These are phyloP conservation scores for Aurelia sp. DNA, from an alignment of 30 jellyfish, hydroid and myxozoan genomes.

Conservation along the genomic window DNA sequence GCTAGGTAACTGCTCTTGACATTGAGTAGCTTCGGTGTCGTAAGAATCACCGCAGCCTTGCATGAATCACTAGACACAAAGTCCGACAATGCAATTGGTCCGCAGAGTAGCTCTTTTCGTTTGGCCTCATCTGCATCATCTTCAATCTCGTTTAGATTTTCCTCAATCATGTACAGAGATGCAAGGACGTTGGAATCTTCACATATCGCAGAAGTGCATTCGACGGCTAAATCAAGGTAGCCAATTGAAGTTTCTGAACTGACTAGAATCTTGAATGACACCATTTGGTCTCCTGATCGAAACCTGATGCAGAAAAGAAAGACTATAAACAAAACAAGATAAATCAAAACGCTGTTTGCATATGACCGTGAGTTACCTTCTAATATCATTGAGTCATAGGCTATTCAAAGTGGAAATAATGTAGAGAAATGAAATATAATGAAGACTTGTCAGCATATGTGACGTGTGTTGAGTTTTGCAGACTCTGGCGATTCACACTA, in stretches of 20 bases:
- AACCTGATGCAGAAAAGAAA: constrained; percentile 28
- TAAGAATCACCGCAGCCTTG: constrained; percentile 62
- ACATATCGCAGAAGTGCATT: constrained; percentile 44
- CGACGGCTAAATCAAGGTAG: constrained; percentile 69
- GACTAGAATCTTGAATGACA: constrained; percentile 73
- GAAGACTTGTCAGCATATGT: too few relatives aligned
- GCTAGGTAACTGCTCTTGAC: constrained; percentile 63
- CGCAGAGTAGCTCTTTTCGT: constrained; percentile 51
- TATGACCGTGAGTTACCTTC: too few relatives aligned
- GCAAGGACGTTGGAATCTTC: constrained; percentile 39
- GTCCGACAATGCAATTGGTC: constrained; percentile 69
- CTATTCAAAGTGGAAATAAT: too few relatives aligned
- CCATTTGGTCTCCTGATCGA: constrained; percentile 44
- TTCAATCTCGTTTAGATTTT: neutral
- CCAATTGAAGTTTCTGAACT: constrained; percentile 81
- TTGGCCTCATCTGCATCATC: constrained; percentile 38
- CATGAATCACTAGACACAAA: neutral
- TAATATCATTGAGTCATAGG: too few relatives aligned
- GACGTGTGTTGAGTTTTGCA: too few relatives aligned
- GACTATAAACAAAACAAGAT: neutral
- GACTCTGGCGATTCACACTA: too few relatives aligned
- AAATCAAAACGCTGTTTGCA: too few relatives aligned
- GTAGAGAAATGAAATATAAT: too few relatives aligned
- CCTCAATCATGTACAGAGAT: constrained; percentile 27
- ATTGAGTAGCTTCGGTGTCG: constrained; percentile 65